Conservation (phyloP, 1,140 invertebrate species). For the Drosophila fuyamai region DNA sequence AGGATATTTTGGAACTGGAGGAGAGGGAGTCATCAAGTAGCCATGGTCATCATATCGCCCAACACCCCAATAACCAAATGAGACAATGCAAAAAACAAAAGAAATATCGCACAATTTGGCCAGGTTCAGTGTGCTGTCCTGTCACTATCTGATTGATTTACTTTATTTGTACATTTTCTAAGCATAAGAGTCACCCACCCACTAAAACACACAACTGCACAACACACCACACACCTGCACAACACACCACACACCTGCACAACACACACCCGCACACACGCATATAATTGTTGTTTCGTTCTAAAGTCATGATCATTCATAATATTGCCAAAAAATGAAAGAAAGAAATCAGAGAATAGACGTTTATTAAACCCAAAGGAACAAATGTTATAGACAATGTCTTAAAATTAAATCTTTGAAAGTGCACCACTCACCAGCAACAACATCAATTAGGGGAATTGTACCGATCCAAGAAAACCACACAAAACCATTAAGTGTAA, state of each 20-base stretch:
- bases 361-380: conserved; percentile 8
- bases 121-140: conserved; percentile 14
- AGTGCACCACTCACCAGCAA: conserved; percentile 27
- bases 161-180: conserved; percentile 58
- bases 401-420: conserved; percentile 23
- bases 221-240: conserved; percentile 3
- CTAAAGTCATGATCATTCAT: conserved; percentile 25
- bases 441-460: conserved; percentile 15
- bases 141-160: conserved; percentile 44
- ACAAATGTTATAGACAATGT: conserved; percentile 46
- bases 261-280: conserved; percentile 15
- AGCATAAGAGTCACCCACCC: conserved; percentile 29
- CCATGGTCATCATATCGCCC: conserved; percentile 31
- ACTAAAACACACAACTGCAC: background rate
- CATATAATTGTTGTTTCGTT: conserved; percentile 59
- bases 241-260: conserved; percentile 13
- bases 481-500: conserved; percentile 69
- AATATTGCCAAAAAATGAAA: conserved; percentile 41
- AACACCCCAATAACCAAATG: conserved; percentile 9
- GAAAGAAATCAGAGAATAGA: conserved; percentile 9
- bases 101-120: conserved; percentile 48
- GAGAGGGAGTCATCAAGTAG: conserved; percentile 12
- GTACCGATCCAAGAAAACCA: conserved; percentile 2
- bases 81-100: conserved; percentile 10
- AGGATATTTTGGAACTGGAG: conserved; percentile 14